Base-by-base conservation (phyloP, 2,888 invertebrate species). In the Monopis laevigella region DNA sequence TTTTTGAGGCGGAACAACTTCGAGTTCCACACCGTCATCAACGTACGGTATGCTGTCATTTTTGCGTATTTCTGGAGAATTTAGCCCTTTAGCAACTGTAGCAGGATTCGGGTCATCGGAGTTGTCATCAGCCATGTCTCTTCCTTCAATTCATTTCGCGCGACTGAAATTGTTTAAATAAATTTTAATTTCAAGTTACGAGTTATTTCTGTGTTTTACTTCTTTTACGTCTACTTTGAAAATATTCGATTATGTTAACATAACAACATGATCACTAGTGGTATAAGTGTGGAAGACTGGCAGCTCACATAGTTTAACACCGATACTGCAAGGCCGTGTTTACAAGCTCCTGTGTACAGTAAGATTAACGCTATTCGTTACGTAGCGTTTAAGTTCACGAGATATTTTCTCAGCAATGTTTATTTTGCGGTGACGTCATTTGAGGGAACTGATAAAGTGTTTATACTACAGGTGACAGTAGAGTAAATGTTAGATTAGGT, bases 21-120 rank as follows among this genome's bases (percentile, higher is more conserved):
- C 60, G 8, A 64, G 51, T 49, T 67, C 65, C 1, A 65, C 54
- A 19, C 49, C 50, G 26, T 77, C 77, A 47, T 77, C 77, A 3
- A 51, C 68, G 39, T 55, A 74, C 6, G 68, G 68, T 30, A 68
- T 68, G 26, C 40, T 21, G 7, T 30, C 44, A 39, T 55, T 60
- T 10, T 34, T 39, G 45, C 46, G 50, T 24, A 71, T 50, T 58
- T 74, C 75, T 12, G 67, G 67, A 2, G 77, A 75, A 42, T 68
- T 77, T 2, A 78, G 59, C n/a, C 71, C 71, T 59, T 63, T 61
- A 45, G 67, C 62, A 41, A 67, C 36, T 13, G 12, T 16, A 4
- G 34, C 17, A 36, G 36, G 21, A 16, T 45, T 54, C 54, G 40
- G 51, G 42, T 0, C 46, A 44, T 46, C 53, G 48, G 45, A 43